Conservation (phyloP, 2,113 vertebrate genomes). For the Scolopax mira region DNA sequence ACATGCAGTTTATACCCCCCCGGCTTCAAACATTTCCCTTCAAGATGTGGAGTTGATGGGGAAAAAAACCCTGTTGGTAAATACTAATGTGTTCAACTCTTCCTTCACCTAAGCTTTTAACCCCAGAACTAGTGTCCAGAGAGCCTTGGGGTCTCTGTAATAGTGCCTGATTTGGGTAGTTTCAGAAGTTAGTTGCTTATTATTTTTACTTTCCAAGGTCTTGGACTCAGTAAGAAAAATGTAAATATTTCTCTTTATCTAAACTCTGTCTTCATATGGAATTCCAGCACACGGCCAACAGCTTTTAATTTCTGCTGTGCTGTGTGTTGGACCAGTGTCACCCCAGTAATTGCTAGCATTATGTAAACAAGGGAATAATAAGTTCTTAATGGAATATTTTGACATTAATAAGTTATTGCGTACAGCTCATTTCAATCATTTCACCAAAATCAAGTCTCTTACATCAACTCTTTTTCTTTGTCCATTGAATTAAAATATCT, state of each 20-base stretch:
- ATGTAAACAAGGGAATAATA: conserved; percentile 36
- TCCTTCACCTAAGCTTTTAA: not conserved
- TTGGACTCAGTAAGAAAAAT: not conserved
- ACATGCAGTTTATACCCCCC: not conserved
- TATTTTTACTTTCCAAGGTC: not conserved
- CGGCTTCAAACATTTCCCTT: not conserved
- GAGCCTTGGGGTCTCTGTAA: not conserved
- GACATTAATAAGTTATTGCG: conserved; percentile 10
- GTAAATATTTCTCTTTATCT: not conserved
- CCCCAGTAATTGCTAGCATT: conserved; percentile 6
- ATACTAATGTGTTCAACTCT: not conserved
- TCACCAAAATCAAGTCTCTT: conserved; percentile 6
- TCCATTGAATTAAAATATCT: not conserved
- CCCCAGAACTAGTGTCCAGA: rapidly evolving
- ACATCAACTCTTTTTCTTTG: not conserved
- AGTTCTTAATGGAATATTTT: conserved; percentile 40
- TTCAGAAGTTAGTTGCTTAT: not conserved
- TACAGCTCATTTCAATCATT: not conserved
- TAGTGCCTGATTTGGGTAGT: not conserved
- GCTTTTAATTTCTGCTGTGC: not conserved
- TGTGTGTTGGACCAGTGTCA: not conserved
- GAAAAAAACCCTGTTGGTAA: not conserved
- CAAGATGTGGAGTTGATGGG: not conserved
- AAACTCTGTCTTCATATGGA: not conserved
- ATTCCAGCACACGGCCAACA: not conserved